A percentile compares a stretch with the other conserved stretches of the same genome.
Evolutionary conservation across 2,797 vertebrate species (phyloP).

Genomic region (Pteropus rufus): DNA sequence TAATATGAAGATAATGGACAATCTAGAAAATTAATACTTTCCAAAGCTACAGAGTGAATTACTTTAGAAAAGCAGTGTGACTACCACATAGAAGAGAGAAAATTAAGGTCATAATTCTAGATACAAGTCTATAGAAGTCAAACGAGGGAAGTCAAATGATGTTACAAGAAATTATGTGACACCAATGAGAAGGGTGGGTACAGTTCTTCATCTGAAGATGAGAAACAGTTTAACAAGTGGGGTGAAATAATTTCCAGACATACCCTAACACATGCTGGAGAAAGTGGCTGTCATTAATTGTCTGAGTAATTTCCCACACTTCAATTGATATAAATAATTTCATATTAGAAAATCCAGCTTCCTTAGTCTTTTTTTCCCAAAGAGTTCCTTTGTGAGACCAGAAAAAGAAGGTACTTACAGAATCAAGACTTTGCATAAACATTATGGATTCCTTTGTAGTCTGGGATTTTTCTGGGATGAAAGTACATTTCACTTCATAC

Average conservation of each 20-base stretch:
- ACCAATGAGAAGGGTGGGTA: background rate
- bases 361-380: background rate
- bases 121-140: background rate
- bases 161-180: background rate
- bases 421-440: conserved; percentile 77
- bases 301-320: background rate
- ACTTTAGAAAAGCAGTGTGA: background rate
- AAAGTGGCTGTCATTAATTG: background rate
- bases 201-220: background rate
- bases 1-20: background rate
- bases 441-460: conserved; percentile 79
- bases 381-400: background rate
- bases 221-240: background rate
- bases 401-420: conserved; percentile 77
- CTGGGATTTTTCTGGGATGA: conserved; percentile 77
- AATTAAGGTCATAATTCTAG: background rate
- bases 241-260: background rate
- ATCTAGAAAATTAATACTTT: background rate
- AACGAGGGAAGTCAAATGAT: background rate
- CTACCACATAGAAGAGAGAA: background rate
- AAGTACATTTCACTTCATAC: conserved; percentile 78
- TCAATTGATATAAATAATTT: background rate
- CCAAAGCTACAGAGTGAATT: background rate
- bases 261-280: background rate
- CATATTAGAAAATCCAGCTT: background rate